Evolutionary conservation across 2,888 invertebrate species (phyloP).

Genomic region (Dilophus febrilis): DNA sequence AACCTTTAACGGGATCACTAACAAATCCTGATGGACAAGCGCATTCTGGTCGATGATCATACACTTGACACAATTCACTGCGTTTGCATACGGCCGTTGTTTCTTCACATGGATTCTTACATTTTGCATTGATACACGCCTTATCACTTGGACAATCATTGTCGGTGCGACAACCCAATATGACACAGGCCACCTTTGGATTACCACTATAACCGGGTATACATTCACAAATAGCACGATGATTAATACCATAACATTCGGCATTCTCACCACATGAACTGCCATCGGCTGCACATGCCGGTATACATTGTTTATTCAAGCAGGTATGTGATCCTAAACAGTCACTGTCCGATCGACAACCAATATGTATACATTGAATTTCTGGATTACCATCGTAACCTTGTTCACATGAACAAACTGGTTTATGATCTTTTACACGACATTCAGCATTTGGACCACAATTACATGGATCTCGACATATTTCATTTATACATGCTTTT

Average conservation of each 20-base stretch:
- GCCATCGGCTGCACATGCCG: slow-evolving; percentile 56
- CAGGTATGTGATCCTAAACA: slow-evolving; percentile 74
- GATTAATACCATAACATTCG: slow-evolving; percentile 61
- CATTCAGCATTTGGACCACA: slow-evolving; percentile 77
- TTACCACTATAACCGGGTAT: slow-evolving; percentile 66
- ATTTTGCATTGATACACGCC: slow-evolving; percentile 67
- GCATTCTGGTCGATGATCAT: slow-evolving; percentile 61
- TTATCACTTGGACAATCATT: slow-evolving; percentile 64
- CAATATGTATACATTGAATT: slow-evolving; percentile 57
- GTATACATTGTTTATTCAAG: slow-evolving; percentile 63
- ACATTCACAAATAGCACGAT: slow-evolving; percentile 71
- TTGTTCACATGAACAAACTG: slow-evolving; percentile 67
- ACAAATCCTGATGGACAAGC: slow-evolving; percentile 61
- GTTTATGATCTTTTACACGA: slow-evolving; percentile 67
- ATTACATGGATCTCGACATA: slow-evolving; percentile 70
- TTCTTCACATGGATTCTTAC: slow-evolving; percentile 55
- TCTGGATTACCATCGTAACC: slow-evolving; percentile 77
- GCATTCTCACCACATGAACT: slow-evolving; percentile 60
- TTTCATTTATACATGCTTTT: slow-evolving; percentile 60
- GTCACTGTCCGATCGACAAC: slow-evolving; percentile 56
- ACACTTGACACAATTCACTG: slow-evolving; percentile 57
- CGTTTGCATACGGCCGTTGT: slow-evolving; percentile 45
- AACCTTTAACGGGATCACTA: slow-evolving; percentile 44
- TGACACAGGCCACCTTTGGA: slow-evolving; percentile 56
- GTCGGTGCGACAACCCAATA: slow-evolving; percentile 65